These are phyloP conservation scores for Troides aeacus DNA, from an alignment of 2,888 invertebrate genomes.

Conservation along the genomic window DNA sequence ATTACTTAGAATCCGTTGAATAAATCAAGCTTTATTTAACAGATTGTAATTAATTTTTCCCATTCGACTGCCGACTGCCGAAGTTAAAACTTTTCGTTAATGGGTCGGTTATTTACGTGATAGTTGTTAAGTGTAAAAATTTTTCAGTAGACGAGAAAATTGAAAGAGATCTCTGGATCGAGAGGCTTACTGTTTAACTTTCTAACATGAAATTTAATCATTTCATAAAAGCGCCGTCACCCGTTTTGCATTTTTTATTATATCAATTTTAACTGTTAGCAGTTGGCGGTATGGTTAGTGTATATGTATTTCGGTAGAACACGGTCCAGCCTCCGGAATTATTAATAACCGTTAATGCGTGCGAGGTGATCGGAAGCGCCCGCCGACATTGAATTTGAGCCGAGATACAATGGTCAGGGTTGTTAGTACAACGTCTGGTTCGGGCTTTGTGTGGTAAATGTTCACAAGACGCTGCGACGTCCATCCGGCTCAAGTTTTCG, in stretches of 20 bases:
- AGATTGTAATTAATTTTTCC: neutral
- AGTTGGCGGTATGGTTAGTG: neutral
- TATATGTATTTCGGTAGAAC: neutral
- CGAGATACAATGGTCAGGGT: neutral
- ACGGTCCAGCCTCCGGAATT: slow-evolving; percentile 7
- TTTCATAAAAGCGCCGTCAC: neutral
- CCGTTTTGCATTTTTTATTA: slow-evolving; percentile 7
- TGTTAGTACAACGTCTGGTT: neutral
- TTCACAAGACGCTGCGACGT: slow-evolving; percentile 7
- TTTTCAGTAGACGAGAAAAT: neutral
- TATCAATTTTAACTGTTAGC: slow-evolving; percentile 18
- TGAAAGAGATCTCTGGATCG: no score
- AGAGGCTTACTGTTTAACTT: neutral
- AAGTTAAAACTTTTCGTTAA: neutral
- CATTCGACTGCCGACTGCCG: neutral
- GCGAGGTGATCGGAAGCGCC: neutral
- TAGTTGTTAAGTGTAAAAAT: neutral
- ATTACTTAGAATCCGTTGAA: no score
- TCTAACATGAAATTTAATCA: slow-evolving; percentile 6
- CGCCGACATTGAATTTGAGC: slow-evolving; percentile 1
- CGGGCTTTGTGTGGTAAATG: slow-evolving; percentile 5
- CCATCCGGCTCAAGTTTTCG: neutral
- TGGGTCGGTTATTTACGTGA: neutral
- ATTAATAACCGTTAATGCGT: slow-evolving; percentile 11
- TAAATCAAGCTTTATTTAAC: no score